These are phyloP conservation scores for Scaptodrosophila lebanonensis DNA, from an alignment of 1,140 invertebrate species.

Conservation along the genomic window DNA sequence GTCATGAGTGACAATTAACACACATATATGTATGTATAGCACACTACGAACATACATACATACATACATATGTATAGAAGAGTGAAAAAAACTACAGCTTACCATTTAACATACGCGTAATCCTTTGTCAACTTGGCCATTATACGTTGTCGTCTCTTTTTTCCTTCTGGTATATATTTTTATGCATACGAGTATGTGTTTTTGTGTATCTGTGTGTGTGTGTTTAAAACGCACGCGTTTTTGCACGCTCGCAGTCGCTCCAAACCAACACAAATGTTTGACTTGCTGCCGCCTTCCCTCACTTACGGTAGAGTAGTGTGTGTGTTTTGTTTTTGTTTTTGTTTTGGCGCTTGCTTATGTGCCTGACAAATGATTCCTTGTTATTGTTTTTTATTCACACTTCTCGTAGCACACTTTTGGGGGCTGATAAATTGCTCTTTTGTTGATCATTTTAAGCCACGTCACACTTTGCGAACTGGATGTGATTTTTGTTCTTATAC, in stretches of 20 bases:
- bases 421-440: constrained; percentile 70
- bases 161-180: background rate
- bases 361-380: background rate
- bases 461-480: constrained; percentile 42
- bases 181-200: background rate
- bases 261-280: too few species aligned
- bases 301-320: too few species aligned
- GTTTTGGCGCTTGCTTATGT: background rate
- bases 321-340: constrained; percentile 21
- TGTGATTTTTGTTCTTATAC: constrained; percentile 57
- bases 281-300: too few species aligned
- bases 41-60: too few species aligned
- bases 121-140: constrained; percentile 41
- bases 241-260: too few species aligned
- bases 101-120: constrained; percentile 62
- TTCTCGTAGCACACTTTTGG: constrained; percentile 58
- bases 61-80: too few species aligned
- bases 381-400: constrained; percentile 41
- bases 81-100: constrained; percentile 22
- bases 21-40: too few species aligned
- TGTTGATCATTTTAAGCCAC: constrained; percentile 55
- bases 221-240: background rate
- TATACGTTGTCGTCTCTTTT: constrained; percentile 27
- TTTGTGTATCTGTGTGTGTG: background rate
- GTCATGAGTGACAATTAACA: constrained; percentile 12